Evolutionary conservation across 2,113 vertebrate species (phyloP).

Genomic region (Struthio camelus): DNA sequence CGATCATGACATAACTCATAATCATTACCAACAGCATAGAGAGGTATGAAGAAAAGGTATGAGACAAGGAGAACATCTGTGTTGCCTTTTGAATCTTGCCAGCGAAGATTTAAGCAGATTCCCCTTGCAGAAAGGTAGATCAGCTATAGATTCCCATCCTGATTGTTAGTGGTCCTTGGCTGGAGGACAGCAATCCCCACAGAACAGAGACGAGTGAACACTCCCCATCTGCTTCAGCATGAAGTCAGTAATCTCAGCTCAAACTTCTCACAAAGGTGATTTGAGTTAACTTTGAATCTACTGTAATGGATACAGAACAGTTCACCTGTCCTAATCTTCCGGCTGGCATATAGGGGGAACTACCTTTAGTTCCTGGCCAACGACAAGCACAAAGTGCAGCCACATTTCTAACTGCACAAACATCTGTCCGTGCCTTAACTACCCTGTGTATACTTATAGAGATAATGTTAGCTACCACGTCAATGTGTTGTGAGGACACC

Average conservation of each 20-base stretch:
- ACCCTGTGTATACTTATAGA: neutral
- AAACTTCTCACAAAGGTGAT: neutral
- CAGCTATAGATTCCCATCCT: neutral
- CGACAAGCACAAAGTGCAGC: accelerated
- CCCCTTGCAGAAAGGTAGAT: neutral
- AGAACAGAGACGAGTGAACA: neutral
- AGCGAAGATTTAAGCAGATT: neutral
- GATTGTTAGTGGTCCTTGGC: neutral
- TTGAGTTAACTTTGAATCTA: neutral
- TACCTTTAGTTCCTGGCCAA: neutral
- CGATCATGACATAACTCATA: neutral
- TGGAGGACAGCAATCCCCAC: neutral
- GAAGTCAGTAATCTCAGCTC: neutral
- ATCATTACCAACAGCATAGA: accelerated
- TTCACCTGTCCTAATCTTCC: neutral
- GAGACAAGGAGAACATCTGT: neutral
- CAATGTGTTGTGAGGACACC: neutral
- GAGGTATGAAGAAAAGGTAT: neutral
- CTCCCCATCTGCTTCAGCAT: neutral
- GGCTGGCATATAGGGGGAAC: neutral
- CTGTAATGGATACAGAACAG: neutral
- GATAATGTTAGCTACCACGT: neutral
- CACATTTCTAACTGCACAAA: neutral
- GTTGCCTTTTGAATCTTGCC: neutral
- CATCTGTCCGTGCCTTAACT: neutral